phyloP scores from a whole-genome alignment of 2,797 vertebrate genomes.

The Tadarida brasiliensis region DNA sequence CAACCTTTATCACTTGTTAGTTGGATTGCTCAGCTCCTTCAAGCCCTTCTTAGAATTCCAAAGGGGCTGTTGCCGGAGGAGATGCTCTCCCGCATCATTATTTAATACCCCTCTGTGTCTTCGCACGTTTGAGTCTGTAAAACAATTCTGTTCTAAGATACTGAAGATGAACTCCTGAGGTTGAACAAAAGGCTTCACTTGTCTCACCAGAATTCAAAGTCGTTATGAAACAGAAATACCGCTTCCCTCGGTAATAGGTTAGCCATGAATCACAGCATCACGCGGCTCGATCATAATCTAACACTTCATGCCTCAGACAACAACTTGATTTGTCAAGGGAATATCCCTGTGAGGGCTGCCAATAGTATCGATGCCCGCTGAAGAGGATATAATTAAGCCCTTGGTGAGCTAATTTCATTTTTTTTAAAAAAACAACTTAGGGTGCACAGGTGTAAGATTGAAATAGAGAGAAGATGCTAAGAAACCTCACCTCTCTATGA shows the following conservation, averaged over 20 bases:
- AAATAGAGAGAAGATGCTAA: slow-evolving; percentile 28
- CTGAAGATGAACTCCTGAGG: slow-evolving; percentile 83
- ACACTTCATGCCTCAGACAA: slow-evolving; percentile 90
- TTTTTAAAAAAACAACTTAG: slow-evolving; percentile 78
- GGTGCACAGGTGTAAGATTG: slow-evolving; percentile 75
- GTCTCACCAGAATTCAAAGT: slow-evolving; percentile 87
- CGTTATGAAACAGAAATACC: slow-evolving; percentile 88
- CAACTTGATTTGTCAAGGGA: slow-evolving; percentile 91
- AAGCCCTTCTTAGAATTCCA: slow-evolving; percentile 1
- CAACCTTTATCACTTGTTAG: not conserved
- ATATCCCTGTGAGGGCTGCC: slow-evolving; percentile 84
- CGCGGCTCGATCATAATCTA: slow-evolving; percentile 89
- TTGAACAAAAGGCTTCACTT: slow-evolving; percentile 87
- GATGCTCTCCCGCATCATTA: slow-evolving; percentile 67
- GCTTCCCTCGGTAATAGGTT: slow-evolving; percentile 85
- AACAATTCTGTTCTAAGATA: slow-evolving; percentile 83
- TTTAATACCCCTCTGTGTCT: slow-evolving; percentile 83
- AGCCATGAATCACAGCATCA: slow-evolving; percentile 89
- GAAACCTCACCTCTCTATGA: slow-evolving; percentile 58
- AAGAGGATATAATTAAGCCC: slow-evolving; percentile 87
- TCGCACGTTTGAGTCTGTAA: slow-evolving; percentile 80
- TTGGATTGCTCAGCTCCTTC: not conserved
- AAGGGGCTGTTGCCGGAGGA: not conserved
- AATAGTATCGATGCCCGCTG: slow-evolving; percentile 86
- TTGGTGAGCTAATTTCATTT: slow-evolving; percentile 86